Conservation (phyloP, 2,888 invertebrate genomes). For the Marasmarcha lunaedactyla region DNA sequence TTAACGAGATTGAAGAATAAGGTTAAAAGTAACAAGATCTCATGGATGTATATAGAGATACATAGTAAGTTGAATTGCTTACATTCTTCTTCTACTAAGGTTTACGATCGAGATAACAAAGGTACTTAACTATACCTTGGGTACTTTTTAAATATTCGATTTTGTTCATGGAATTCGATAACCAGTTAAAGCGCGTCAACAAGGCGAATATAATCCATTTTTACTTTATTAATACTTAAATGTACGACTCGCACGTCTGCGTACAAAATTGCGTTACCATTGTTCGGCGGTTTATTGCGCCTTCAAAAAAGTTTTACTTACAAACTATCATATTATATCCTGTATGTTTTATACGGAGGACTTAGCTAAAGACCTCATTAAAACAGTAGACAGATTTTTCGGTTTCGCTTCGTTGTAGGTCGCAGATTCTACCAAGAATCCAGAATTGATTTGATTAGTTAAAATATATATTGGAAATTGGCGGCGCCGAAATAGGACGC, state of each 20-base stretch:
- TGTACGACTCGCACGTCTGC: constrained; percentile 31
- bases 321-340: no score
- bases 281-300: constrained; percentile 49
- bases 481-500: constrained; percentile 60
- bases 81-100: no score
- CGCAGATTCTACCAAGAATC: neutral
- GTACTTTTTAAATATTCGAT: constrained; percentile 11
- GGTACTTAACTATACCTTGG: no score
- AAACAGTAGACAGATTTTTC: no score
- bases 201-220: constrained; percentile 62
- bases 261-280: constrained; percentile 38
- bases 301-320: no score
- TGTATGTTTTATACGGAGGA: no score
- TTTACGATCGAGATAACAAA: no score
- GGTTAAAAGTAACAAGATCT: constrained; percentile 7
- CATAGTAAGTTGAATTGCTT: no score
- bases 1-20: constrained; percentile 10
- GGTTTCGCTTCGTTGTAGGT: neutral
- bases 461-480: constrained; percentile 25
- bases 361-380: no score
- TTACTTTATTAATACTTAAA: constrained; percentile 58
- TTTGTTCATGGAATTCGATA: constrained; percentile 47
- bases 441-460: neutral
- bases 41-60: neutral
- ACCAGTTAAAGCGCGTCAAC: constrained; percentile 57